Conservation (phyloP, 1,140 invertebrate species). For the Aphelinus atriplicis region DNA sequence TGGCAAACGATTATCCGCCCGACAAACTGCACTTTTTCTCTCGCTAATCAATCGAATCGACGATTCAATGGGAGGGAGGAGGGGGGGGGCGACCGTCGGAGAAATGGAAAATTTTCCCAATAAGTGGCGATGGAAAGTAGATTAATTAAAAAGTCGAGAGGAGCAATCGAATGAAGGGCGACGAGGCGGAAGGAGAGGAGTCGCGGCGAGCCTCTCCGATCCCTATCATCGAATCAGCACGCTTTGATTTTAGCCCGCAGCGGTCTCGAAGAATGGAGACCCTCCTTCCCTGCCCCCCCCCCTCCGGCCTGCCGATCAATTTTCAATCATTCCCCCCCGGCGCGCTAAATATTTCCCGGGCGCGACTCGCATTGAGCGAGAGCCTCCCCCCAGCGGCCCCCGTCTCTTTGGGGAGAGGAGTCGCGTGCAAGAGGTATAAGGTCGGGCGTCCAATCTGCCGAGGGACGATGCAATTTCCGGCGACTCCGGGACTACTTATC, state of each 20-base stretch:
- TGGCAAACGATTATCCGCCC: too few relatives aligned
- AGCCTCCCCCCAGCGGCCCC: background rate
- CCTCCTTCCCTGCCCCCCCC: background rate
- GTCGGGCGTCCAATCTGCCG: conserved; percentile 20
- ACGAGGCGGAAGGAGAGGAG: background rate
- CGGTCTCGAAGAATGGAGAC: background rate
- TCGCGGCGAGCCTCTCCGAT: background rate
- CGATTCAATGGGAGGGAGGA: too few relatives aligned
- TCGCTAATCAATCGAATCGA: too few relatives aligned
- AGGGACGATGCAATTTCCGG: conserved; percentile 24
- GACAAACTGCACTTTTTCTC: too few relatives aligned
- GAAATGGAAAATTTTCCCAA: too few relatives aligned
- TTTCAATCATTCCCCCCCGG: conserved; percentile 27
- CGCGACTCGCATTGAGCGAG: conserved; percentile 5
- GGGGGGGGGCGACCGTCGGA: too few relatives aligned
- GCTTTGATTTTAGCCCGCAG: background rate
- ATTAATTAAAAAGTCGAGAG: background rate
- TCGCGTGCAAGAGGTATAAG: background rate
- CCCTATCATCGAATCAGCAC: background rate
- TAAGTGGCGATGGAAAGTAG: background rate
- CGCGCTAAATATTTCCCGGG: conserved; percentile 31
- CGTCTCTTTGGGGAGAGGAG: background rate
- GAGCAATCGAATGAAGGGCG: background rate
- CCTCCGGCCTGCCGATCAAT: conserved; percentile 17
- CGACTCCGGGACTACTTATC: conserved; percentile 22